These are phyloP conservation scores for Lota lota DNA, from an alignment of 2,113 vertebrate genomes.

Conservation along the genomic window DNA sequence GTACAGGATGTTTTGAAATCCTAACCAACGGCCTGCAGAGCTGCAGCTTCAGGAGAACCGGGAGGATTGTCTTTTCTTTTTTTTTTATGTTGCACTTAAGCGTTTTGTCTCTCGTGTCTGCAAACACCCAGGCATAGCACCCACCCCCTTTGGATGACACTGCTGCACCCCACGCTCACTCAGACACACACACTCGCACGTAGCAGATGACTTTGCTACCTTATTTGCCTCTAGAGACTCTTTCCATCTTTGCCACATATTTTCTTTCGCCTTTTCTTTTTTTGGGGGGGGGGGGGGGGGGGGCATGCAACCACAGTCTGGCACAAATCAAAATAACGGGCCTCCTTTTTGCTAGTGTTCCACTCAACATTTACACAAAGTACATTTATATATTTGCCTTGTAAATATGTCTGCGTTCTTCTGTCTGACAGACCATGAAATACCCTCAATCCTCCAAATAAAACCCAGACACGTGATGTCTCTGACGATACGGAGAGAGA, in stretches of 20 bases:
- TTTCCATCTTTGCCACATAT: neutral
- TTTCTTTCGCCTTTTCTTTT: neutral
- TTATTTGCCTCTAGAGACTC: constrained; percentile 36
- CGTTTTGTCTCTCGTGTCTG: neutral
- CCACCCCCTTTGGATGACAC: too few species aligned
- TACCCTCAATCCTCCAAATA: constrained; percentile 6
- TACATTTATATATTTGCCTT: too few species aligned
- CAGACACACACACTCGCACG: neutral
- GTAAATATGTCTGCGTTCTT: constrained; percentile 54
- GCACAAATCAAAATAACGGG: constrained; percentile 61
- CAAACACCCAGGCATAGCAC: neutral
- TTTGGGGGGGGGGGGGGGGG: too few species aligned
- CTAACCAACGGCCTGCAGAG: neutral
- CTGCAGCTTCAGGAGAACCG: neutral
- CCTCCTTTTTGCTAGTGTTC: constrained; percentile 33
- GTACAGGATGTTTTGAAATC: neutral
- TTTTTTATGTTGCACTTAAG: constrained; percentile 31
- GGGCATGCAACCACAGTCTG: constrained; percentile 9
- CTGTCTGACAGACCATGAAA: constrained; percentile 52
- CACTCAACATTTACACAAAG: constrained; percentile 49
- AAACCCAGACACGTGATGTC: too few species aligned
- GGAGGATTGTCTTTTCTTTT: constrained; percentile 27
- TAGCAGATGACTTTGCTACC: constrained; percentile 12
- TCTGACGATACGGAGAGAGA: neutral
- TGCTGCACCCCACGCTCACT: neutral